phyloP scores from a whole-genome alignment of 2,113 vertebrate genomes.

The Mellivora capensis region DNA sequence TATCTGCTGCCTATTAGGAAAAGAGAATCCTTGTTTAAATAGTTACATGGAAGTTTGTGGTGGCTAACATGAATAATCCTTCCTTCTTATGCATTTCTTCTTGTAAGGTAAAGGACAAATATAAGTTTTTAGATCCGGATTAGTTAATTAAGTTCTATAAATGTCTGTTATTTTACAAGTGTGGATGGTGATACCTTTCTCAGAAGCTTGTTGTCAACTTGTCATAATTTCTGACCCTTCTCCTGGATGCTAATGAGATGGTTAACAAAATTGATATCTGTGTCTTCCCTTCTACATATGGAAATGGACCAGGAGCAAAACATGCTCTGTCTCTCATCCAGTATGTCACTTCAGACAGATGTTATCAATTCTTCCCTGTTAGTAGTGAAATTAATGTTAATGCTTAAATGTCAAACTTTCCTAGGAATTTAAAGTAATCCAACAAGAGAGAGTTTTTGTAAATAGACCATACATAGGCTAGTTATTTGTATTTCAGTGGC shows the following conservation, averaged over 20 bases:
- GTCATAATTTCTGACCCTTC: too few relatives aligned
- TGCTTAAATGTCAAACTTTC: background rate
- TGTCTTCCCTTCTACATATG: too few relatives aligned
- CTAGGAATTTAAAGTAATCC: background rate
- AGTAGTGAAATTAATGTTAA: too few relatives aligned
- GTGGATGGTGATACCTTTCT: too few relatives aligned
- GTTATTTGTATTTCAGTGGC: background rate
- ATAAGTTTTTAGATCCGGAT: background rate
- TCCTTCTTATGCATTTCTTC: background rate
- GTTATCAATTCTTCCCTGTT: too few relatives aligned
- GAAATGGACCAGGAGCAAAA: too few relatives aligned
- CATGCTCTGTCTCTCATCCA: too few relatives aligned
- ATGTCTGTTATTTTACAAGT: background rate
- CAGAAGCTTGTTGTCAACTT: too few relatives aligned
- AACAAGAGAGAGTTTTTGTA: background rate
- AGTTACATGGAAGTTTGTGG: too few relatives aligned
- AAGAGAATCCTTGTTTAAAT: background rate
- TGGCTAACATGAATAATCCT: background rate
- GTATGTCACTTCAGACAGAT: too few relatives aligned
- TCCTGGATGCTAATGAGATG: too few relatives aligned
- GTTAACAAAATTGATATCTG: too few relatives aligned
- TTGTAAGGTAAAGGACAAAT: background rate
- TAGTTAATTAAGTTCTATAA: background rate
- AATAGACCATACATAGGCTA: background rate
- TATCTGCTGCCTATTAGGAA: background rate